Evolutionary conservation across 2,113 vertebrate genomes (phyloP).

Genomic region (Catharus fuscescens): DNA sequence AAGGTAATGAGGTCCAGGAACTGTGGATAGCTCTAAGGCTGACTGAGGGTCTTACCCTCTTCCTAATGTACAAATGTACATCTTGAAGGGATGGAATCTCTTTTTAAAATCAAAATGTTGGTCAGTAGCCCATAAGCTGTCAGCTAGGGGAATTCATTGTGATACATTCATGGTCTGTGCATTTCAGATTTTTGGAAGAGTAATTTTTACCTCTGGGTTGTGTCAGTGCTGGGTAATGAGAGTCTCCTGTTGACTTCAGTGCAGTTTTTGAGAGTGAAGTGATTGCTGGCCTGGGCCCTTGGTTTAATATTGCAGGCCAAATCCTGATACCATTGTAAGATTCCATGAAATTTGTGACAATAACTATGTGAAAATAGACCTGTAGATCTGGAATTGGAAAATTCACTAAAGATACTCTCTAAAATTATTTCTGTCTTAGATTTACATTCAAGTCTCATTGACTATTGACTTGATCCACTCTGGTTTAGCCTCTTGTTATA

Average conservation of each 20-base stretch:
- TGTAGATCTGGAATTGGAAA: neutral
- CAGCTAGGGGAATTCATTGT: neutral
- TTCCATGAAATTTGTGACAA: neutral
- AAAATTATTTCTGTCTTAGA: neutral
- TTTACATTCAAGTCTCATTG: neutral
- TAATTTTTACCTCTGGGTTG: constrained; percentile 31
- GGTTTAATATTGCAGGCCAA: neutral
- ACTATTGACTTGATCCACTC: neutral
- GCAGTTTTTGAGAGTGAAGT: constrained; percentile 9
- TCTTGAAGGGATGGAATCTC: neutral
- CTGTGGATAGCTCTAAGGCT: neutral
- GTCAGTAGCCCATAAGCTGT: constrained; percentile 31
- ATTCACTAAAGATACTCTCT: neutral
- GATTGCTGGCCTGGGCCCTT: neutral
- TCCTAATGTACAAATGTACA: neutral
- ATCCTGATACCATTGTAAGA: neutral
- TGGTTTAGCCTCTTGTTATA: neutral
- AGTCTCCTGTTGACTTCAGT: neutral
- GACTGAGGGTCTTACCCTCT: neutral
- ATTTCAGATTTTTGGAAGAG: neutral
- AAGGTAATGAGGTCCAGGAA: neutral
- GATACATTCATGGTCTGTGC: neutral
- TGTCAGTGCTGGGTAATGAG: neutral
- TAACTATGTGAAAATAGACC: neutral
- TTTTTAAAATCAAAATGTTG: constrained; percentile 9